A percentile compares a stretch with the other conserved stretches of the same genome.
These are phyloP conservation scores for Thomomys bottae DNA, from an alignment of 2,113 vertebrate genomes.

Conservation along the genomic window DNA sequence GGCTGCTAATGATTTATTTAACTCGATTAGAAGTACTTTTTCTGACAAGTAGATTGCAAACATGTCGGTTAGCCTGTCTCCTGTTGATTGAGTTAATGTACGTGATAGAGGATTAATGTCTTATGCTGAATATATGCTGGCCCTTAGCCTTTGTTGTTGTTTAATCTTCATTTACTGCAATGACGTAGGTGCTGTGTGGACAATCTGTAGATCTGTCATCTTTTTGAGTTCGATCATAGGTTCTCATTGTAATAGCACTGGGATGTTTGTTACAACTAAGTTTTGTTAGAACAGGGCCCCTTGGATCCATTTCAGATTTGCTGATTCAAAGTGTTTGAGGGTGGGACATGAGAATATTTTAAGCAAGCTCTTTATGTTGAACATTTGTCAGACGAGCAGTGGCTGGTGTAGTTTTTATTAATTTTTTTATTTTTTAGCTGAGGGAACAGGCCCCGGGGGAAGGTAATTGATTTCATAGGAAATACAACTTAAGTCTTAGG, in stretches of 20 bases:
- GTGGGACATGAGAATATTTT: conserved; percentile 4
- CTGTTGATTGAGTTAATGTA: not conserved
- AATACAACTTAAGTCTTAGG: not conserved
- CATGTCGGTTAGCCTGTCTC: not conserved
- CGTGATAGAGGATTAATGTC: not conserved
- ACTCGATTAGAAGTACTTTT: not conserved
- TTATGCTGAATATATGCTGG: not conserved
- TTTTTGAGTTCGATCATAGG: not conserved
- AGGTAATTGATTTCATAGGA: not conserved
- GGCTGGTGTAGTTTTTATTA: not conserved
- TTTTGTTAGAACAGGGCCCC: not conserved
- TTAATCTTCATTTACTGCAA: not conserved
- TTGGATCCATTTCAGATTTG: conserved; percentile 1
- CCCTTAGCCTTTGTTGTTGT: not conserved
- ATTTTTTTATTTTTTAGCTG: conserved; percentile 20
- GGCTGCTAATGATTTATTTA: conserved; percentile 33
- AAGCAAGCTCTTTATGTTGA: conserved; percentile 15
- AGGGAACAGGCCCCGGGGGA: not conserved
- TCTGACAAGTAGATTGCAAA: not conserved
- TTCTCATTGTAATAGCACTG: not conserved
- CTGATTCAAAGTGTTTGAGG: conserved; percentile 35
- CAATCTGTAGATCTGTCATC: not conserved
- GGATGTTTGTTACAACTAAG: not conserved
- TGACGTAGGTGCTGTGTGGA: not conserved
- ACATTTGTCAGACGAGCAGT: conserved; percentile 21